Conservation (phyloP, 2,797 vertebrate species). For the Dipus sagitta region DNA sequence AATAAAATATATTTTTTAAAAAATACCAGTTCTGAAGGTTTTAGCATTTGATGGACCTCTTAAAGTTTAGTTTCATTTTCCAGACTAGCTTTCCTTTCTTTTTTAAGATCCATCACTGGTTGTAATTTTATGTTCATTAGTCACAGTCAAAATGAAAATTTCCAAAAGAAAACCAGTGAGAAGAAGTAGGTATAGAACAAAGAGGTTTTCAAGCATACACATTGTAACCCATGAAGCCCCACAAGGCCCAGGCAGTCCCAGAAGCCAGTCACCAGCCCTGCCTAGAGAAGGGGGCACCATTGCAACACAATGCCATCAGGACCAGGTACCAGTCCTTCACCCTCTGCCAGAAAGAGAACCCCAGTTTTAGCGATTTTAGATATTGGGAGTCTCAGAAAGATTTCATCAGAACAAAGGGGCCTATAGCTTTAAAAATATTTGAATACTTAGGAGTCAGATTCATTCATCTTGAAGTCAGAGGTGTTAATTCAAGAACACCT, state of each 20-base stretch:
- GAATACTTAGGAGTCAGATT: constrained; percentile 32
- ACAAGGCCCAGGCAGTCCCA: not conserved
- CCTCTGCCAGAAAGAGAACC: not conserved
- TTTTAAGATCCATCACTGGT: constrained; percentile 14
- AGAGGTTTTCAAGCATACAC: not conserved
- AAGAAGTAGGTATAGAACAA: not conserved
- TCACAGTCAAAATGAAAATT: constrained; percentile 57
- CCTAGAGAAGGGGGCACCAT: not conserved
- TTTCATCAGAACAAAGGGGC: constrained; percentile 5
- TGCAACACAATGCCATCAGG: not conserved
- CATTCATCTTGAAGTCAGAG: not conserved
- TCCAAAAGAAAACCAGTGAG: constrained; percentile 21
- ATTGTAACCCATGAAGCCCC: not conserved
- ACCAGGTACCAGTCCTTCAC: not conserved
- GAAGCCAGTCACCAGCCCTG: not conserved
- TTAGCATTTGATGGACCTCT: constrained; percentile 25
- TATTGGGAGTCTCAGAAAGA: constrained; percentile 1
- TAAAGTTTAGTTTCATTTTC: constrained; percentile 63
- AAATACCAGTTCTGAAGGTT: not conserved
- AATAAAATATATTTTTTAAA: too few species aligned
- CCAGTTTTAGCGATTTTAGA: not conserved
- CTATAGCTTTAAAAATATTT: constrained; percentile 35
- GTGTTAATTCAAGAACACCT: not conserved
- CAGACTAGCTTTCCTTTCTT: constrained; percentile 33
- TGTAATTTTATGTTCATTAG: constrained; percentile 38